These are phyloP conservation scores for Copidosoma floridanum DNA, from an alignment of 1,140 invertebrate genomes.

Conservation along the genomic window DNA sequence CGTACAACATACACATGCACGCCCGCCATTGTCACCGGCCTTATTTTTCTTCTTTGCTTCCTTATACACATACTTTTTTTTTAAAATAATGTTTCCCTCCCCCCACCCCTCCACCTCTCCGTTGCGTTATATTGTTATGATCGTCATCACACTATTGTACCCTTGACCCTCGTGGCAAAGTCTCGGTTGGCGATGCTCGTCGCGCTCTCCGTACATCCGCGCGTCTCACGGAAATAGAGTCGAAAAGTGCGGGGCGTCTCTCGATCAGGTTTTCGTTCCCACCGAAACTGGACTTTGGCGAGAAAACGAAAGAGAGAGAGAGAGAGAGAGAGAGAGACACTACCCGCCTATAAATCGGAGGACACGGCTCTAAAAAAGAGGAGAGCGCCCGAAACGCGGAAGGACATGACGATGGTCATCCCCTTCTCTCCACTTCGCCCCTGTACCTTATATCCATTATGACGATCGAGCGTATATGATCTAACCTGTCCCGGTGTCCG, in stretches of 20 bases:
- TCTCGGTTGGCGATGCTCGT: conserved; percentile 4
- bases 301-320: conserved; percentile 21
- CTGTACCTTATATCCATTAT: no score
- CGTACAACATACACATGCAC: no score
- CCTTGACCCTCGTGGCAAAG: neutral
- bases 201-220: conserved; percentile 4
- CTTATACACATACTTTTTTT: no score
- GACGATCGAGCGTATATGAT: no score
- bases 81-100: no score
- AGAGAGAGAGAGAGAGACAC: no score
- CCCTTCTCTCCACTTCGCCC: no score
- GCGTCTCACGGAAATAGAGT: conserved; percentile 11
- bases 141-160: conserved; percentile 1
- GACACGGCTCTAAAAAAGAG: no score
- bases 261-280: conserved; percentile 56
- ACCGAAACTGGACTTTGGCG: conserved; percentile 40
- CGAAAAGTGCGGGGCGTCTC: conserved; percentile 12
- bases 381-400: conserved; percentile 26
- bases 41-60: neutral
- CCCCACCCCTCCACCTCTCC: neutral
- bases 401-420: conserved; percentile 48
- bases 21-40: neutral
- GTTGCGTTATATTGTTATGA: neutral
- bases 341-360: no score
- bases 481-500: no score